Conservation (phyloP, 2,113 vertebrate genomes). For the Pteropus alecto region DNA sequence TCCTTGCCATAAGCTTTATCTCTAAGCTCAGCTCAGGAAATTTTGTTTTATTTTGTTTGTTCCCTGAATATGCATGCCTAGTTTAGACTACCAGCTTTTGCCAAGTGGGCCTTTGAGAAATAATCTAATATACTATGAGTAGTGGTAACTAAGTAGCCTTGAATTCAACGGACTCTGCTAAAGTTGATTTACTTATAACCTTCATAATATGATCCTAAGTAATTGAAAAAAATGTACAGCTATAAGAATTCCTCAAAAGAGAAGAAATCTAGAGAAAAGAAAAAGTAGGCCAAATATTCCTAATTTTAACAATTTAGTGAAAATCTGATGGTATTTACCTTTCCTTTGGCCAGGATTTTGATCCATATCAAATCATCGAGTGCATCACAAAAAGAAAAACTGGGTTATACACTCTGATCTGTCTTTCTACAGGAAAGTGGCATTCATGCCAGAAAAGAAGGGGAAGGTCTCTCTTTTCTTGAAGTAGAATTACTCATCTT, state of each 20-base stretch:
- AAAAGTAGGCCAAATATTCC: neutral
- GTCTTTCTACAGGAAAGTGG: neutral
- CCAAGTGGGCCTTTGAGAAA: neutral
- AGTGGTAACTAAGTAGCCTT: neutral
- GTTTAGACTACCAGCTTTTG: neutral
- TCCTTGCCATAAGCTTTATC: neutral
- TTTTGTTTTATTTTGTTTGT: conserved; percentile 28
- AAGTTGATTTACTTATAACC: conserved; percentile 15
- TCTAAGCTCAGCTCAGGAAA: neutral
- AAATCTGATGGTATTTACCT: neutral
- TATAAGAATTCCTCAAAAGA: neutral
- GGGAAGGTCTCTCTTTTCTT: neutral
- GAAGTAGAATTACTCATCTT: conserved; percentile 48
- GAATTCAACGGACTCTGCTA: neutral
- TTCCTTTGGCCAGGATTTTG: neutral
- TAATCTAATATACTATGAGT: neutral
- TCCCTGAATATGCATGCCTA: neutral
- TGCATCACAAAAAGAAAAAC: neutral
- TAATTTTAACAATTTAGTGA: neutral
- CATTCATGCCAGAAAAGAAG: neutral
- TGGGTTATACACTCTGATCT: neutral
- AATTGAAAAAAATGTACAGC: neutral
- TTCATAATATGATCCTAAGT: neutral
- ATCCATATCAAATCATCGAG: neutral
- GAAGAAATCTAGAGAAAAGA: neutral